Percentiles rank a stretch among this genome's conserved stretches.
Conservation (phyloP, 2,797 vertebrate species). For the Uromys caudimaculatus region DNA sequence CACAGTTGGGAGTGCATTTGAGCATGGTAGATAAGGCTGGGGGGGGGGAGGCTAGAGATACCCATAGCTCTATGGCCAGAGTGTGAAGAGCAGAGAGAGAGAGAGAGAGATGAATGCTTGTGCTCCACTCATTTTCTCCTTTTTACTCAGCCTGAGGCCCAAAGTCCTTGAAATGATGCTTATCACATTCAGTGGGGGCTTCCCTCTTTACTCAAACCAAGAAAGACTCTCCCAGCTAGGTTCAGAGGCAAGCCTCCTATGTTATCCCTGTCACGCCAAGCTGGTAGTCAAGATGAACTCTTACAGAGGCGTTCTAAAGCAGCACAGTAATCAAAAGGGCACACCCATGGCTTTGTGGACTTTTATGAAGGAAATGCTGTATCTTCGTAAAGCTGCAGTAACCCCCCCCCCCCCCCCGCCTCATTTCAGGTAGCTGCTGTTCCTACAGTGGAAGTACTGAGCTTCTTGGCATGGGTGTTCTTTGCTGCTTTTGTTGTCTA, state of each 20-base stretch:
- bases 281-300: neutral
- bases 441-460: constrained; percentile 21
- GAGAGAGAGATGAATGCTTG: no score
- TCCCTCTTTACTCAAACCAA: neutral
- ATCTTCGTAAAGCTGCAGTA: neutral
- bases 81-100: no score
- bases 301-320: neutral
- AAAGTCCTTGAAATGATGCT: neutral
- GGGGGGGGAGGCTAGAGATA: neutral
- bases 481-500: constrained; percentile 47
- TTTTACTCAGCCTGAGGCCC: neutral
- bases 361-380: constrained; percentile 16
- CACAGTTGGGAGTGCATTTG: neutral
- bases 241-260: neutral
- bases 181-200: neutral
- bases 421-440: neutral
- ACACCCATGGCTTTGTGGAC: neutral
- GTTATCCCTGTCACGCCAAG: fast-evolving
- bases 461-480: neutral
- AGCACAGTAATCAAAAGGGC: neutral
- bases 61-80: neutral
- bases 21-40: neutral
- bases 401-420: no score
- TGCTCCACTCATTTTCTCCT: neutral
- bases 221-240: neutral